A percentile compares a stretch with the other conserved stretches of the same genome.
Conservation (phyloP, 1,140 invertebrate genomes). For the Babylonia areolata region DNA sequence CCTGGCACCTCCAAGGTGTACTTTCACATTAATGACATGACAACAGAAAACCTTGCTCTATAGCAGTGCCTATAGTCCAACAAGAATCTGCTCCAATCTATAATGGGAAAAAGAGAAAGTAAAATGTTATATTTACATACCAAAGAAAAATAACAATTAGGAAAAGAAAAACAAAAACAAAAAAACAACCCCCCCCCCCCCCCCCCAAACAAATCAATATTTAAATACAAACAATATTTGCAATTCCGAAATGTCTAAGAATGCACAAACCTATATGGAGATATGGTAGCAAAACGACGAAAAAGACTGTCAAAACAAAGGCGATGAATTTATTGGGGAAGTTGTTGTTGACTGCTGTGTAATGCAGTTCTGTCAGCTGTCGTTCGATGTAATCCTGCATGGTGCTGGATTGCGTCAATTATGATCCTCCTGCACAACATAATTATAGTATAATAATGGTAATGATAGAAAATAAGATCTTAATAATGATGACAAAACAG, state of each 20-base stretch:
- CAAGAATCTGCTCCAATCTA: too few relatives aligned
- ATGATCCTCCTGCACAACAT: slow-evolving; percentile 20
- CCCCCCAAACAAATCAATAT: too few relatives aligned
- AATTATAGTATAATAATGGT: neutral
- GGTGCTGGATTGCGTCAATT: neutral
- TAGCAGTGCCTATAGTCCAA: too few relatives aligned
- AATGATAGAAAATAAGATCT: neutral
- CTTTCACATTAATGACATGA: too few relatives aligned
- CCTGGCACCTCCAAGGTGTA: too few relatives aligned
- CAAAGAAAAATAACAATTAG: too few relatives aligned
- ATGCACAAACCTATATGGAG: slow-evolving; percentile 68
- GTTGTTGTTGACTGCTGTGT: slow-evolving; percentile 55
- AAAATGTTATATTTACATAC: too few relatives aligned
- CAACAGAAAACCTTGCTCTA: too few relatives aligned
- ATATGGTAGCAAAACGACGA: slow-evolving; percentile 63
- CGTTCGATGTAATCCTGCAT: slow-evolving; percentile 68
- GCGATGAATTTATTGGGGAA: slow-evolving; percentile 63
- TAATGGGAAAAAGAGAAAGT: too few relatives aligned
- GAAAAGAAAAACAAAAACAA: too few relatives aligned
- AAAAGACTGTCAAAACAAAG: slow-evolving; percentile 55
- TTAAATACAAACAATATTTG: too few relatives aligned
- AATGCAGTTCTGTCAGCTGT: slow-evolving; percentile 63
- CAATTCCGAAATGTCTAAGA: neutral
- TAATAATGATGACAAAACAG: neutral
- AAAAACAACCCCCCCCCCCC: too few relatives aligned